Conservation (phyloP, 2,797 vertebrate species). For the Paramormyrops hopkinsi region DNA sequence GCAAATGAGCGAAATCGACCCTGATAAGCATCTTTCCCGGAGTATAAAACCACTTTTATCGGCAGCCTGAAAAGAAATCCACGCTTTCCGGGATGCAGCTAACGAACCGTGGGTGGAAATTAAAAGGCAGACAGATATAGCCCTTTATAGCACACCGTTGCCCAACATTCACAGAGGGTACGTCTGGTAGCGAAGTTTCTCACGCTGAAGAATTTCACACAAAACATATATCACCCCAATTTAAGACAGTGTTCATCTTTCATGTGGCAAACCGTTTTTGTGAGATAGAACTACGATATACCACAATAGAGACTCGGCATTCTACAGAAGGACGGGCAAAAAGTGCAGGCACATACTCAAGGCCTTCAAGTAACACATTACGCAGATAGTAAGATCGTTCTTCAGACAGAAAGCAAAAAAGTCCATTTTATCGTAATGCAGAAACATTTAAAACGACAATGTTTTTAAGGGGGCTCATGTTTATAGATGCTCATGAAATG, state of each 20-base stretch:
- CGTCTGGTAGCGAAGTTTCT: neutral
- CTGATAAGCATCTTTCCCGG: constrained; percentile 14
- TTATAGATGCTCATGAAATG: neutral
- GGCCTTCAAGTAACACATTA: neutral
- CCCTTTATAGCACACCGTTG: constrained; percentile 47
- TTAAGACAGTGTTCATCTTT: neutral
- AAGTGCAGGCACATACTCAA: neutral
- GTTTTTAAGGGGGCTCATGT: neutral
- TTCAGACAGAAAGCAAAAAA: neutral
- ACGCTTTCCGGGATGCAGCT: constrained; percentile 39
- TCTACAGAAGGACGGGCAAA: neutral
- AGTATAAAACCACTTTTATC: constrained; percentile 29
- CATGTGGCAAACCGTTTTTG: neutral
- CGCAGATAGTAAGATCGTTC: neutral
- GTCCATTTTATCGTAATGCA: neutral
- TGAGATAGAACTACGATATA: neutral
- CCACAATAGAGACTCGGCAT: neutral
- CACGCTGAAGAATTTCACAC: neutral
- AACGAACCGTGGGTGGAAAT: constrained; percentile 57
- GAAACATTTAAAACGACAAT: neutral
- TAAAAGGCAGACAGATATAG: constrained; percentile 45
- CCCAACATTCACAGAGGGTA: neutral
- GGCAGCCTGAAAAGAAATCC: constrained; percentile 33
- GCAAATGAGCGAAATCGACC: neutral
- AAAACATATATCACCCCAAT: neutral